phyloP scores from a whole-genome alignment of 2,113 vertebrate species.

The Corythornis vintsioides region DNA sequence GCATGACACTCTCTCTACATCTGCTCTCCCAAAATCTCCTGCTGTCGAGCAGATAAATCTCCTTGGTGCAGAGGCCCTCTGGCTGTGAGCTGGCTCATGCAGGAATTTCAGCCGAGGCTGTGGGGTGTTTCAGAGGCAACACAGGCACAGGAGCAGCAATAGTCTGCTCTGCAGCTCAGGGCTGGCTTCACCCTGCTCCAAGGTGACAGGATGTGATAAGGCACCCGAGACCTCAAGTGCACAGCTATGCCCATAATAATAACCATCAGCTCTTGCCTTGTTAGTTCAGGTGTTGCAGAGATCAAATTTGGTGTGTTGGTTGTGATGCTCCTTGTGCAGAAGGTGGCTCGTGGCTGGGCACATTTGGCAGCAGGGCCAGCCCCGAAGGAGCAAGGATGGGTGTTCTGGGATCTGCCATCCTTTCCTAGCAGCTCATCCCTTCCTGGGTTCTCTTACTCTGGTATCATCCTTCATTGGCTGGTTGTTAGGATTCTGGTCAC shows the following conservation, averaged over 20 bases:
- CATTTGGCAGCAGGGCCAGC: background rate
- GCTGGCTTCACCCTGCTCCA: background rate
- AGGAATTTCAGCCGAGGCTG: background rate
- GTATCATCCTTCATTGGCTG: background rate
- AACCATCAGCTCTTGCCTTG: background rate
- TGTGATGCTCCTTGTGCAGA: background rate
- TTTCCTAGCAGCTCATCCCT: background rate
- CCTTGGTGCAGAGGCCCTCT: background rate
- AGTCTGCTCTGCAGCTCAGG: background rate
- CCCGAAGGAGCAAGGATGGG: background rate
- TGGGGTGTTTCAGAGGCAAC: background rate
- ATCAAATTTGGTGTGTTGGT: fast-evolving
- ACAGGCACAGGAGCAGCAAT: background rate
- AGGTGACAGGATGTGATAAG: background rate
- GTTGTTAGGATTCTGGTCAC: background rate
- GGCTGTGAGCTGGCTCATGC: background rate
- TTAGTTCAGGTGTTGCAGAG: fast-evolving
- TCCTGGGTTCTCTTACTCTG: background rate
- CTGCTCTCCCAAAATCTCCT: conserved; percentile 35
- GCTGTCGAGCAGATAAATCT: conserved; percentile 21
- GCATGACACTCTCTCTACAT: background rate
- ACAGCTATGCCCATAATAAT: background rate
- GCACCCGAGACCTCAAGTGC: background rate
- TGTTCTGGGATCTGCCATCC: background rate
- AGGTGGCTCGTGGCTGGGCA: background rate